Base-by-base conservation (phyloP, 1,140 invertebrate genomes). In the Scaptomyza graminum region DNA sequence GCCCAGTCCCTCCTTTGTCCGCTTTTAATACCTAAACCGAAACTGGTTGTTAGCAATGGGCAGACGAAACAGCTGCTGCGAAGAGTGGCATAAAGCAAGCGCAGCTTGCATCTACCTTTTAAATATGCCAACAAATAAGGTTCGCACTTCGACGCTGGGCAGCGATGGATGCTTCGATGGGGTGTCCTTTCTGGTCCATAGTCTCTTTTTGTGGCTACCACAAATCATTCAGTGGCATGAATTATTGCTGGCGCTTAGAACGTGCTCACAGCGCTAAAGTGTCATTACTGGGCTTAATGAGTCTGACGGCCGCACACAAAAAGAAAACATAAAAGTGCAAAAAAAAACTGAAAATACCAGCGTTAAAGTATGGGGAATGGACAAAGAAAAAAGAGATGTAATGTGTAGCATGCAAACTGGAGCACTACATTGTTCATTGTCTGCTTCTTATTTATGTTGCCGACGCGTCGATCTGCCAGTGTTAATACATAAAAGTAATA, bases 201-300 rank as follows among this genome's bases (percentile, higher is more conserved):
- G 54, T 59, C 60, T 47, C 28, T 47, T 73, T 54, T 22, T 52
- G 46, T 59, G 43, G 70, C 64, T 52, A 52, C 81, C 74, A 87
- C 83, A 87, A 87, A 87, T 88, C 79, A 87, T 82, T 79, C 68
- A 83, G 79, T 82, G 83, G 75, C 83, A 88, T 87, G 83, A 87
- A 88, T 79, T 87, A 87, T 87, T 79, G 68, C 72, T 49, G 54
- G 59, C 64, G 62, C 83, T 83, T 76, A 88, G 83, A 76, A 87
- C 83, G 83, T 87, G 83, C 83, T 88, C 65, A 39, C 79, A 79
- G 75, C 76, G 83, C 81, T 88, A 87, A 87, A 87, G 83, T 87
- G 83, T 88, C 83, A 88, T 88, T 88, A 87, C 75, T 64, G 79
- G 62, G 76, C 83, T 79, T 83, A 88, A 87, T 87, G 83, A 87